Conservation (phyloP, 2,888 invertebrate species). For the Anthophora plumipes region DNA sequence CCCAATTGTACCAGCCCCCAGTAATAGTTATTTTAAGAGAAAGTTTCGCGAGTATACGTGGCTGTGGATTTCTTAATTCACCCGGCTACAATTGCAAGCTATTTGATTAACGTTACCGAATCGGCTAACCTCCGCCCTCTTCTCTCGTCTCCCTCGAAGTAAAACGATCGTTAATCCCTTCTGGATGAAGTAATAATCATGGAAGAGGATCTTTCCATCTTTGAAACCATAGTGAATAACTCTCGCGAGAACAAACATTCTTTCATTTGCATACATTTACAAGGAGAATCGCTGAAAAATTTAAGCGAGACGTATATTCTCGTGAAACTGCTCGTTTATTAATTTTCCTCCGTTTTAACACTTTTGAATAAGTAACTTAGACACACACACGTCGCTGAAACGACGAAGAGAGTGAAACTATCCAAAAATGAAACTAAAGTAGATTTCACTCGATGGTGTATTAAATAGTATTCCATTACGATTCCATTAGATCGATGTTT, state of each 20-base stretch:
- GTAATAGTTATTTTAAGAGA: conserved; percentile 49
- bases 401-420: too few relatives aligned
- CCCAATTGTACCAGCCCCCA: conserved; percentile 39
- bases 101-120: not conserved
- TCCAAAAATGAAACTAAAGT: too few relatives aligned
- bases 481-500: too few relatives aligned
- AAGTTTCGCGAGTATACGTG: conserved; percentile 17
- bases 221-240: not conserved
- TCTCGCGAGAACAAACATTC: not conserved
- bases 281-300: too few relatives aligned
- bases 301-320: too few relatives aligned
- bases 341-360: too few relatives aligned
- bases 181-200: not conserved
- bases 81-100: not conserved
- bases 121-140: not conserved
- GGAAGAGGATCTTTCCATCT: not conserved
- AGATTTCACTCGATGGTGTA: too few relatives aligned
- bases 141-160: too few relatives aligned
- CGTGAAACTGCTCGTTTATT: too few relatives aligned
- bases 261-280: not conserved
- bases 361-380: too few relatives aligned
- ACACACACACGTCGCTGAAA: too few relatives aligned
- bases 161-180: conserved; percentile 2
- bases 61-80: conserved; percentile 48
- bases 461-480: too few relatives aligned